Evolutionary conservation across 2,113 vertebrate species (phyloP).

Genomic region (Myocastor coypus): DNA sequence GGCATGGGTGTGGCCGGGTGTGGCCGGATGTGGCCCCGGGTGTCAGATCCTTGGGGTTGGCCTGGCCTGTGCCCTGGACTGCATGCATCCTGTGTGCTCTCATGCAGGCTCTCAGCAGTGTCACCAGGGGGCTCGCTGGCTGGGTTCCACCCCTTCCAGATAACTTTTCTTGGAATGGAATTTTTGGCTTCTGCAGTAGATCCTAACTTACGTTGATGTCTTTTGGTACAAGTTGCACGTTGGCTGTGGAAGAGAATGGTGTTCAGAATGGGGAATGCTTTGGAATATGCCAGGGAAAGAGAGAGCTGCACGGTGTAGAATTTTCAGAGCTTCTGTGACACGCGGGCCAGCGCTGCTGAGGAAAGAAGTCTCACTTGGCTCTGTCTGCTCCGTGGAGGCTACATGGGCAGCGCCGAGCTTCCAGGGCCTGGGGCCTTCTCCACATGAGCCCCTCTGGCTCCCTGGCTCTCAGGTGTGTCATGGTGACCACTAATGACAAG

Average conservation of each 20-base stretch:
- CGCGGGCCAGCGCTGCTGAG: neutral
- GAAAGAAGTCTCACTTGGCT: neutral
- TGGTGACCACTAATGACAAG: conserved; percentile 85
- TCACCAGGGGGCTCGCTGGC: conserved; percentile 28
- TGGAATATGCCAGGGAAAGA: conserved; percentile 50
- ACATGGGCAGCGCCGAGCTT: conserved; percentile 82
- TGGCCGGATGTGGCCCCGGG: neutral
- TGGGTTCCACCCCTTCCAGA: conserved; percentile 38
- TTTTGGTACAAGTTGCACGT: neutral
- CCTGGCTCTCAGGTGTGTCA: conserved; percentile 86
- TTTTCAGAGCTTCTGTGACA: neutral
- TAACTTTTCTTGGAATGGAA: conserved; percentile 71
- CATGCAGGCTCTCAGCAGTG: neutral
- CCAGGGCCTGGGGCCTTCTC: neutral
- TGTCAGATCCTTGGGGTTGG: neutral
- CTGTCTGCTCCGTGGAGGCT: conserved; percentile 78
- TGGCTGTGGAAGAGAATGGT: neutral
- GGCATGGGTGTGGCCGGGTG: neutral
- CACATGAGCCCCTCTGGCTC: conserved; percentile 75
- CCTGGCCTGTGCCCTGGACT: neutral
- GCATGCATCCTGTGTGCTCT: neutral
- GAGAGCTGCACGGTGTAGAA: neutral
- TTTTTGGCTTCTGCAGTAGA: conserved; percentile 67
- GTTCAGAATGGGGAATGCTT: conserved; percentile 11
- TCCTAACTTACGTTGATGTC: conserved; percentile 48